Conservation (phyloP, 2,113 vertebrate genomes). For the Gymnarchus niloticus region DNA sequence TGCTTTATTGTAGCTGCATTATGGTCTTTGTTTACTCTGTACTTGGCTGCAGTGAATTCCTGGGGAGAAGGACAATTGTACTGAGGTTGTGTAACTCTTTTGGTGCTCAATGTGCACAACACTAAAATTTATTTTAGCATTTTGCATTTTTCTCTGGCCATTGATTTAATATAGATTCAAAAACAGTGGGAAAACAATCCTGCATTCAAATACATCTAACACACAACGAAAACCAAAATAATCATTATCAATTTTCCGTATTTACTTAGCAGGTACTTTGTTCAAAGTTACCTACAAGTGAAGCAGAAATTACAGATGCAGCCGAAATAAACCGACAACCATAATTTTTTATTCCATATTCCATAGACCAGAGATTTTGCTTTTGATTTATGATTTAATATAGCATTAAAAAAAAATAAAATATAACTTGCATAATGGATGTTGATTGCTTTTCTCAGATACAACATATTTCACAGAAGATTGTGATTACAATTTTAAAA, state of each 20-base stretch:
- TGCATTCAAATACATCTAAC: neutral
- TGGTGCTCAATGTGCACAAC: neutral
- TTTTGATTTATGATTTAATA: too few species aligned
- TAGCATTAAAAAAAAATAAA: too few species aligned
- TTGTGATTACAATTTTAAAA: too few species aligned
- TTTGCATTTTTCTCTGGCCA: neutral
- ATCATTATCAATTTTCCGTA: neutral
- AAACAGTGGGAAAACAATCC: neutral
- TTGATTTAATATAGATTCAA: neutral
- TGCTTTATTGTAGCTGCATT: neutral
- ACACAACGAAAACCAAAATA: neutral
- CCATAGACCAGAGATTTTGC: too few species aligned
- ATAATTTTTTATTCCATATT: too few species aligned
- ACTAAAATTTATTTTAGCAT: slow-evolving; percentile 1
- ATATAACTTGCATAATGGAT: too few species aligned
- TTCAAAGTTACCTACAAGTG: neutral
- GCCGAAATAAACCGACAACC: too few species aligned
- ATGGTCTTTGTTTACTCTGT: neutral
- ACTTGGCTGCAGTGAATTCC: neutral
- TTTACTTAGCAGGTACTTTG: neutral
- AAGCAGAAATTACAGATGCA: too few species aligned
- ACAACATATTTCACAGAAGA: too few species aligned
- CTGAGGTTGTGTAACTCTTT: slow-evolving; percentile 3
- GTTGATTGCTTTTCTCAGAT: too few species aligned
- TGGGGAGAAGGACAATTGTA: neutral